Percentiles rank a stretch among this genome's conserved stretches.
Conservation (phyloP, 64 coral and sea anemone species). For the Montipora foliosa region DNA sequence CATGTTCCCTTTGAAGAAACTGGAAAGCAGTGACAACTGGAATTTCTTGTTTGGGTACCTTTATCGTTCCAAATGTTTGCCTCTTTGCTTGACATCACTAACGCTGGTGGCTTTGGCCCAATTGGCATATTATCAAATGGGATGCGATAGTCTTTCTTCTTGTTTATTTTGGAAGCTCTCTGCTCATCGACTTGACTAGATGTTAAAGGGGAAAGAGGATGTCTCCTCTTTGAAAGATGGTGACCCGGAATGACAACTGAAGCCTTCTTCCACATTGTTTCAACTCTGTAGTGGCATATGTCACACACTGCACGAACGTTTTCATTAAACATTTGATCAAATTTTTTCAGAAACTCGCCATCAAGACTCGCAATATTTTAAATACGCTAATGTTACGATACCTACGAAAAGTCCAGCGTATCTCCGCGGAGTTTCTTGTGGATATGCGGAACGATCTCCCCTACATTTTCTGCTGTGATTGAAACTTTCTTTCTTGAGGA, state of each 20-base stretch:
- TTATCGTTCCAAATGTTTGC: constrained; percentile 16
- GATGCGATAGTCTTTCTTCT: constrained; percentile 28
- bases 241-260: background rate
- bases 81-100: constrained; percentile 18
- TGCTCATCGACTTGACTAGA: constrained; percentile 40
- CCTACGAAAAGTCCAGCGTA: too few relatives aligned
- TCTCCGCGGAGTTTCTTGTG: too few relatives aligned
- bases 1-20: constrained; percentile 31
- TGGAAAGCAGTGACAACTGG: constrained; percentile 10
- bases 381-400: too few relatives aligned
- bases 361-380: background rate
- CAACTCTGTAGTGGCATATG: constrained; percentile 13
- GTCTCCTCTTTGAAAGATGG: background rate
- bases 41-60: constrained; percentile 34
- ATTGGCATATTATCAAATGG: constrained; percentile 9
- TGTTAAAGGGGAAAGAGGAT: background rate
- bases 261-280: constrained; percentile 1
- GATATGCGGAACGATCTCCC: too few relatives aligned
- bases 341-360: background rate
- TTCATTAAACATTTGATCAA: constrained; percentile 10
- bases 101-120: constrained; percentile 21
- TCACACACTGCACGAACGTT: constrained; percentile 12
- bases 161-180: constrained; percentile 4
- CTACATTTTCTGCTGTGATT: too few relatives aligned
- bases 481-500: too few relatives aligned